Conservation (phyloP, 2,888 invertebrate genomes). For the Strigamia crassipes region DNA sequence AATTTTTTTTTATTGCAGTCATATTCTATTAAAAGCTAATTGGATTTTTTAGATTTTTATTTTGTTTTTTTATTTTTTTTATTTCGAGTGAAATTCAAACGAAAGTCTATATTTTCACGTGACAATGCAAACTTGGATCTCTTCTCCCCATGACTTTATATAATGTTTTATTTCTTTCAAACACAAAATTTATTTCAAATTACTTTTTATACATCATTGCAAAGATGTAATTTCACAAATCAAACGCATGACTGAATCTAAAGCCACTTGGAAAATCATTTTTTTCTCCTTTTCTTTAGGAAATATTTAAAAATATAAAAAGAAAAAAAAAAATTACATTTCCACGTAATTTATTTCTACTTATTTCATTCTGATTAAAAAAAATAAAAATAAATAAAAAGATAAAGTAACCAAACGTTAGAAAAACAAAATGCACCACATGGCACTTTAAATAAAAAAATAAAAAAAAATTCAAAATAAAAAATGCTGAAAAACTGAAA, state of each 20-base stretch:
- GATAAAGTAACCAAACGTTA: not conserved
- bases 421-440: not conserved
- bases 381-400: no score
- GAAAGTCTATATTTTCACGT: no score
- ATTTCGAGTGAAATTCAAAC: not conserved
- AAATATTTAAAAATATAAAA: no score
- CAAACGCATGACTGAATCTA: not conserved
- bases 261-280: not conserved
- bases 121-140: not conserved
- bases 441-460: not conserved
- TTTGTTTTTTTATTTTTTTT: not conserved
- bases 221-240: not conserved
- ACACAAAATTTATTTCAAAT: not conserved
- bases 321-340: not conserved
- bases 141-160: not conserved
- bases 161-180: not conserved
- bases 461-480: not conserved
- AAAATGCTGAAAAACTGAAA: not conserved
- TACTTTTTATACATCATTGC: constrained; percentile 4
- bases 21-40: no score
- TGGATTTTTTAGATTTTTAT: no score
- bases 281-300: no score
- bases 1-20: no score
- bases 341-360: not conserved
- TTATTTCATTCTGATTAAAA: not conserved